A percentile compares a stretch with the other conserved stretches of the same genome.
Conservation (phyloP, 2,797 vertebrate genomes). For the Betta splendens region DNA sequence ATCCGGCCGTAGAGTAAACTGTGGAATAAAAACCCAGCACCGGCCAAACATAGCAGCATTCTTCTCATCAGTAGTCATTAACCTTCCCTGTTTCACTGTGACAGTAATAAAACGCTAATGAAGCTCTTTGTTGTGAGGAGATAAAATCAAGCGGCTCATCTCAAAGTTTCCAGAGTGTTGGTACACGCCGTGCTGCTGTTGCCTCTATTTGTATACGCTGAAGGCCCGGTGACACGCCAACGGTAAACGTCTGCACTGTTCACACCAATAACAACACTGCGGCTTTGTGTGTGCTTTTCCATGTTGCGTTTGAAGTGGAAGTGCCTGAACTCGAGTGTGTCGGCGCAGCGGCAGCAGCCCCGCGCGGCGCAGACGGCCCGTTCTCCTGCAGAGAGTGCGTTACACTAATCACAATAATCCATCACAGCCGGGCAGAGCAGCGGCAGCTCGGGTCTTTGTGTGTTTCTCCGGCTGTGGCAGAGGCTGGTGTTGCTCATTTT, state of each 20-base stretch:
- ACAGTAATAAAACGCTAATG: no score
- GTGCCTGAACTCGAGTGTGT: conserved; percentile 1
- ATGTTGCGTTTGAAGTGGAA: conserved; percentile 13
- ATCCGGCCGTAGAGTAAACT: no score
- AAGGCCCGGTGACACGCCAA: conserved; percentile 40
- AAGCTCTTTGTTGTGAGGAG: no score
- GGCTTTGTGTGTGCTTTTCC: conserved; percentile 1
- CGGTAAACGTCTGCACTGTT: conserved; percentile 41
- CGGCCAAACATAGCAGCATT: no score
- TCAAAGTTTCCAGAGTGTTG: no score
- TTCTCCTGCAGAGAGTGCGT: background rate
- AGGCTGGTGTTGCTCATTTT: conserved; percentile 22
- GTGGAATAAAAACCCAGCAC: no score
- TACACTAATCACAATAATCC: conserved; percentile 21
- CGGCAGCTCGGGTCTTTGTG: conserved; percentile 9
- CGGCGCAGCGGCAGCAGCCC: background rate
- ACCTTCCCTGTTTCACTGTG: no score
- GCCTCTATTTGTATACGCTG: conserved; percentile 54
- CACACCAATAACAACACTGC: conserved; percentile 8
- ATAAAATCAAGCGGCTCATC: no score
- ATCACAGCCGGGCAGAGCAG: conserved; percentile 5
- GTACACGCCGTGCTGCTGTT: no score
- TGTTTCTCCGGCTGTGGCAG: conserved; percentile 16
- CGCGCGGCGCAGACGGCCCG: background rate
- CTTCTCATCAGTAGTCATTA: no score